Evolutionary conservation across 1,140 invertebrate species (phyloP).

Genomic region (Apis cerana): DNA sequence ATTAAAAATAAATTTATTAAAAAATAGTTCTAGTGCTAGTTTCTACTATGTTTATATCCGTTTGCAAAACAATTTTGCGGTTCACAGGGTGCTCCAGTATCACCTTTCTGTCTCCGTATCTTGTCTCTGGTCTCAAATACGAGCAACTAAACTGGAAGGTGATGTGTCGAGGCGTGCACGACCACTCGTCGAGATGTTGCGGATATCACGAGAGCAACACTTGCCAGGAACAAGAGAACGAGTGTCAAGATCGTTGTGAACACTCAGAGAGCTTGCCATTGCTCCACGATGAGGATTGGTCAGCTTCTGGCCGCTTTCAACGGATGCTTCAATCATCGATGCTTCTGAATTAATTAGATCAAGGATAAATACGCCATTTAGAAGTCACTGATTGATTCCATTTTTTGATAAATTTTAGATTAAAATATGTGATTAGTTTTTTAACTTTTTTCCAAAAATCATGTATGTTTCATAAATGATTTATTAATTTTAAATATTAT

Average conservation of each 20-base stretch:
- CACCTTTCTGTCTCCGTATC: constrained; percentile 10
- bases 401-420: too few relatives aligned
- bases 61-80: neutral
- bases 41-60: neutral
- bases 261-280: constrained; percentile 55
- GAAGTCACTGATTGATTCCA: neutral
- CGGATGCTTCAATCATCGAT: constrained; percentile 14
- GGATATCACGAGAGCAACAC: neutral
- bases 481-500: too few relatives aligned
- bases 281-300: constrained; percentile 8
- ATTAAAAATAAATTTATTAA: too few relatives aligned
- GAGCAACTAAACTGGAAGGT: constrained; percentile 5
- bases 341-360: constrained; percentile 9
- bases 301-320: neutral
- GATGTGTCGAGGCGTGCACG: neutral
- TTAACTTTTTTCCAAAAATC: too few relatives aligned
- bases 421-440: too few relatives aligned
- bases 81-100: constrained; percentile 29
- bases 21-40: too few relatives aligned
- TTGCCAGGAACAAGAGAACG: neutral
- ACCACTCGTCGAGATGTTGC: neutral
- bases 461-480: too few relatives aligned
- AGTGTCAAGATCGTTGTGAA: neutral
- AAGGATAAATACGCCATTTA: neutral
- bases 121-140: neutral